Base-by-base conservation (phyloP, 2,888 invertebrate genomes). In the Spatulosminthurus flaviceps region DNA sequence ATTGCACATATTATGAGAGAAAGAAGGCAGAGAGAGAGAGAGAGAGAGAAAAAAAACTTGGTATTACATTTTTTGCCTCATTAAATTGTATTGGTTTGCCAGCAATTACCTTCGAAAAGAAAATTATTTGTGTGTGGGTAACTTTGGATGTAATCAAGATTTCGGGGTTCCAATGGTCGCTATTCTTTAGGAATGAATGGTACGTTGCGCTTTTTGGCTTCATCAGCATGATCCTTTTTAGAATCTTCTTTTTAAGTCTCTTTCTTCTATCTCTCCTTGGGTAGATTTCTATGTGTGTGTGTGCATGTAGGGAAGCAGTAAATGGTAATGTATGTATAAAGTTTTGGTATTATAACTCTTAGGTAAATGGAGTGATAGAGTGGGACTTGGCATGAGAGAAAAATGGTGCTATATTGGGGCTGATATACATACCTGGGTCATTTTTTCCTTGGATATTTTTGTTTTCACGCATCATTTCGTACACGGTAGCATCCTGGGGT, bases 381-480 rank as follows among this genome's bases (percentile, higher is more conserved):
- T 51, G n/a, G n/a, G n/a, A n/a, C 19, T n/a, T 51, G 16, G 2
- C 5, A 5, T 4, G 51, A 51, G 19, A 51, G n/a, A 11, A 1
- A 9, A 2, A 19, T 51, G n/a, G n/a, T 2, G 16, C 16, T 51
- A 51, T 19, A 4, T 5, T 7, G 34, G 34, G n/a, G 7, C n/a
- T n/a, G n/a, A n/a, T 21, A 21, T 42, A 72, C 77, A 77, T 80
- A 29, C 26, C 11, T 72, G 24, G 43, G 72, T 26, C 43, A 72
- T 74, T 28, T 61, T 74, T 41, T 51, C 9, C 9, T 51, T 51
- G 51, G 51, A 51, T 34, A 73, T 61, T 81, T 82, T 83, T 80
- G 83, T 83, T 83, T 83, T 84, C 83, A 84, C 83, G 84, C 83
- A 83, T 84, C 83, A 84, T 81, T 83, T 83, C 79, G 76, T 83